phyloP scores from a whole-genome alignment of 1,140 invertebrate genomes.

The Brachionus manjavacas region DNA sequence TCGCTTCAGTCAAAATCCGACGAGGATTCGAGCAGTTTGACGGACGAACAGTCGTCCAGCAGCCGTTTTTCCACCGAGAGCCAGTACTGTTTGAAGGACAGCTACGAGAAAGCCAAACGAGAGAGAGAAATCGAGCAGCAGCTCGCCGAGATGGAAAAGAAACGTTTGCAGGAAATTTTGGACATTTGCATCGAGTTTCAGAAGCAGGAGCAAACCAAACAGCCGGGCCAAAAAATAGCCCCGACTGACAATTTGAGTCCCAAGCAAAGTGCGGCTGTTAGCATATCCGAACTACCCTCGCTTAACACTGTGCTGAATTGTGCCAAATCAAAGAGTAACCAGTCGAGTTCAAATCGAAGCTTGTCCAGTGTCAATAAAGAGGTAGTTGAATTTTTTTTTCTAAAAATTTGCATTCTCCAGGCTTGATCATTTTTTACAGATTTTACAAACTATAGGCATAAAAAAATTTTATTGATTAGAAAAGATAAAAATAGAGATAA shows the following conservation, averaged over 20 bases:
- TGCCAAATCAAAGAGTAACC: background rate
- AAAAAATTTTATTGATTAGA: no score
- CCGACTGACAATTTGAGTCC: background rate
- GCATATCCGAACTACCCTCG: background rate
- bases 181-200: slow-evolving; percentile 40
- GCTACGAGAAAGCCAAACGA: background rate
- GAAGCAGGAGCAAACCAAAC: background rate
- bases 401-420: no score
- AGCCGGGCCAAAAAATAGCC: background rate
- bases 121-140: slow-evolving; percentile 29
- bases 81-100: background rate
- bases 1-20: background rate
- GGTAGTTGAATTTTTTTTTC: background rate
- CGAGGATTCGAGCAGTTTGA: background rate
- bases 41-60: background rate
- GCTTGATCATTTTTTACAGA: no score
- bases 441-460: no score
- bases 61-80: background rate
- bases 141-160: slow-evolving; percentile 39
- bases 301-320: background rate
- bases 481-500: no score
- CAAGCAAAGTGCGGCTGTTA: background rate
- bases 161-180: slow-evolving; percentile 35
- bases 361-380: background rate
- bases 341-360: background rate